Evolutionary conservation across 2,888 invertebrate species (phyloP), one percentile per base, ranked within the genome.

Genomic region (Itoplectis maculator): DNA sequence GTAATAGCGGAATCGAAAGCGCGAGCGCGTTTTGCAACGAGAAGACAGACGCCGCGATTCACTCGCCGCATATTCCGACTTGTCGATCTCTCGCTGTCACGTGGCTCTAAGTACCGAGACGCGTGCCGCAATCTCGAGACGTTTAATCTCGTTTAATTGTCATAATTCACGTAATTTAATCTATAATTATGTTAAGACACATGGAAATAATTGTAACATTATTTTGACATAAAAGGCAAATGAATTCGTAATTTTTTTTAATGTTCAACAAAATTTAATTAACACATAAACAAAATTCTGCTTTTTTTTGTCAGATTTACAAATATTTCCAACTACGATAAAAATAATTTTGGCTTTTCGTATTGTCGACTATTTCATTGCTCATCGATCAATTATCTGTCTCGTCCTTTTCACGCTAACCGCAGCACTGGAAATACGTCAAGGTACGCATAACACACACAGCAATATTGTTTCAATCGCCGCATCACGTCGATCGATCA

Each of bases 341-440:
- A 54, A 59, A 59, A 51, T 5, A 35, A 59, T 29, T 23, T 54
- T 29, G 54, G 13, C 18, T 35, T 35, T 35, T 59, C 15, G 72
- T 76, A 29, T 35, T 63, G 9, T 75, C 18, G 40, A 40, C 20
- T 23, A 9, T 42, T 5, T 35, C 47, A 65, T 84, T 81, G 81
- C 69, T 54, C 47, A 51, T 75, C 37, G 79, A 82, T 78, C 13
- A 79, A n/a, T n/a, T 75, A 63, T 79, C 59, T 92, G 89, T 89
- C 88, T 89, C 87, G 88, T 90, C 87, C 89, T 23, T 92, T 93
- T 93, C 93, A 93, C 92, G 93, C 93, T 92, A 89, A 85, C 87
- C 83, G 93, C 94, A 96, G 96, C 96, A 96, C 93, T 96, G 96
- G 96, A 96, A 96, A 93, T 96, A 96, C 93, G 94, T 96, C 91